These are phyloP conservation scores for Cepphus grylle DNA, from an alignment of 2,113 vertebrate species.

Conservation along the genomic window DNA sequence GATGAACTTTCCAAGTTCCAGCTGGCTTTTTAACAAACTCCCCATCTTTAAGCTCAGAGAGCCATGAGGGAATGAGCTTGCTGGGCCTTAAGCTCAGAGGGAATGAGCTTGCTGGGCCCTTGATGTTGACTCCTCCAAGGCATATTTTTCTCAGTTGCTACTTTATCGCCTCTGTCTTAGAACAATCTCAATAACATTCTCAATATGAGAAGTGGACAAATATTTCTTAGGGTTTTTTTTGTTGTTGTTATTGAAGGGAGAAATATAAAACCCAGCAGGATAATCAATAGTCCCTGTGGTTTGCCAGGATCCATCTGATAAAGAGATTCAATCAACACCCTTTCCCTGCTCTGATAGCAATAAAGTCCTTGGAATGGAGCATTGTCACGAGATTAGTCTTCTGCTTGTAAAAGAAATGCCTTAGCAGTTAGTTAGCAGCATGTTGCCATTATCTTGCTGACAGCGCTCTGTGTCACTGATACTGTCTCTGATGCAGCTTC, in stretches of 20 bases:
- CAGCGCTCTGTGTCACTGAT: conserved; percentile 21
- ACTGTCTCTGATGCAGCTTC: neutral
- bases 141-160: neutral
- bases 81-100: neutral
- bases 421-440: conserved; percentile 3
- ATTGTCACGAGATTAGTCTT: conserved; percentile 35
- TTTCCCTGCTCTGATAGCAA: neutral
- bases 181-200: neutral
- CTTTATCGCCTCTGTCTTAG: neutral
- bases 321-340: neutral
- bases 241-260: neutral
- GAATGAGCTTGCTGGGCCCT: neutral
- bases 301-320: neutral
- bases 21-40: neutral
- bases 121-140: neutral
- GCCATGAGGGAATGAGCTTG: neutral
- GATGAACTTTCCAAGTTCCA: neutral
- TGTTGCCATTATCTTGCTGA: conserved; percentile 36
- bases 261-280: neutral
- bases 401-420: conserved; percentile 45
- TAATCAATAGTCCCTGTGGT: neutral
- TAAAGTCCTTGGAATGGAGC: neutral
- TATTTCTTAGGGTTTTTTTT: neutral
- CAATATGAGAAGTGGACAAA: neutral
- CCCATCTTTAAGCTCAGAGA: neutral